Percentiles rank a stretch among this genome's conserved stretches.
Evolutionary conservation across 2,797 vertebrate species (phyloP).

Genomic region (Melanotaenia pygmaea): DNA sequence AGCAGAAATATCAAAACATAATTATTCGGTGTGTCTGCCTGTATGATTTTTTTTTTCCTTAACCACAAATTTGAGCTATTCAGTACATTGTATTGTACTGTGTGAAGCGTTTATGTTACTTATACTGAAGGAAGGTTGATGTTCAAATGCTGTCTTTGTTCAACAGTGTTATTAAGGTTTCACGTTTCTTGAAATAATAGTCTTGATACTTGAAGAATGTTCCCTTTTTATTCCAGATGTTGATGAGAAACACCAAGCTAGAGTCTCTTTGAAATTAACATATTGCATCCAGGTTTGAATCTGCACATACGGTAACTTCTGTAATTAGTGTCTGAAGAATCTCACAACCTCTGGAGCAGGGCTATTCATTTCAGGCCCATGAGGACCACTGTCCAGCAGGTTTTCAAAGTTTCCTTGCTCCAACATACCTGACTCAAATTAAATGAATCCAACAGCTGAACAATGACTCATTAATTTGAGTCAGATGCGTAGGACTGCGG

Average conservation of each 20-base stretch:
- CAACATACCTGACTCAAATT: no score
- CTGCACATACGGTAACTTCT: neutral
- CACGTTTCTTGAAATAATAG: neutral
- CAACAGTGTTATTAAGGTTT: neutral
- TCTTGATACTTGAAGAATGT: neutral
- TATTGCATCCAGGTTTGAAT: neutral
- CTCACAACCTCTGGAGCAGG: neutral
- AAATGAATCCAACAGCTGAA: neutral
- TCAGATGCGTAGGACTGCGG: neutral
- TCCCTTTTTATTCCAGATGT: conserved; percentile 6
- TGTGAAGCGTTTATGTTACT: conserved; percentile 21
- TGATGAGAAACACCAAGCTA: neutral
- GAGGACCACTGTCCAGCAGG: no score
- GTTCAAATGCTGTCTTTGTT: neutral
- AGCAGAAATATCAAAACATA: conserved; percentile 19
- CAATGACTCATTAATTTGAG: neutral
- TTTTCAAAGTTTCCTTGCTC: no score
- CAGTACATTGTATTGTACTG: neutral
- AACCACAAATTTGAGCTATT: neutral
- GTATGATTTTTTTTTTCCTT: conserved; percentile 1
- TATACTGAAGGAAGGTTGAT: conserved; percentile 10
- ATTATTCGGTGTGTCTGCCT: conserved; percentile 27
- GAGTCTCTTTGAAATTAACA: neutral
- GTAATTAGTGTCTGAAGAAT: neutral
- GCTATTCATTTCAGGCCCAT: no score